phyloP scores from a whole-genome alignment of 2,797 vertebrate genomes.

The Eulemur coronatus region DNA sequence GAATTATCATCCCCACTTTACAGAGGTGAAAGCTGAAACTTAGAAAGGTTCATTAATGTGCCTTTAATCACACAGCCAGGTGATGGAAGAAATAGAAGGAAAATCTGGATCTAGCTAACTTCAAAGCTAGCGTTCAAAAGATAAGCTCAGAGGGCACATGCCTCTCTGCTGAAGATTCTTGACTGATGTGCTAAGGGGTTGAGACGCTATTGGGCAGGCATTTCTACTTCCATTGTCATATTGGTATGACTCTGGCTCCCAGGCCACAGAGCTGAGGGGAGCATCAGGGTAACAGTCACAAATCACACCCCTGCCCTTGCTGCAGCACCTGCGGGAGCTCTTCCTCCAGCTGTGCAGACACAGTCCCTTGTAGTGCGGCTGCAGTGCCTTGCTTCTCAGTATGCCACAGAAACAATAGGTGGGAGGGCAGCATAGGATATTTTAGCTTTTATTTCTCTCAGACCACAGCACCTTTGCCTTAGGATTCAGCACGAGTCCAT shows the following conservation, averaged over 20 bases:
- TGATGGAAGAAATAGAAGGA: neutral
- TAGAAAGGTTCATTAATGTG: neutral
- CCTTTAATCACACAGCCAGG: neutral
- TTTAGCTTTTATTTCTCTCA: neutral
- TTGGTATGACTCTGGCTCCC: neutral
- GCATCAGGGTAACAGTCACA: neutral
- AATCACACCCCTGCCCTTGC: neutral
- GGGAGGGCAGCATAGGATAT: neutral
- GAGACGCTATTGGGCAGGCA: neutral
- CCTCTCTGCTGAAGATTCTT: neutral
- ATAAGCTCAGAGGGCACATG: neutral
- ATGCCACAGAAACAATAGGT: no score
- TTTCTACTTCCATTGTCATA: neutral
- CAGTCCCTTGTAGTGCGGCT: neutral
- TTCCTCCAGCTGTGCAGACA: neutral
- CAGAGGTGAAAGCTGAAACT: neutral
- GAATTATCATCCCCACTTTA: no score
- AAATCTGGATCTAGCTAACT: neutral
- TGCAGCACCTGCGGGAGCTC: fast-evolving
- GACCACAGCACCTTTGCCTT: neutral
- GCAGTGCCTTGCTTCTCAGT: neutral
- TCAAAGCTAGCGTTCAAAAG: neutral
- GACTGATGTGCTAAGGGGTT: neutral
- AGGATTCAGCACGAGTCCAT: neutral
- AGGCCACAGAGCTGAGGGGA: neutral